Percentiles rank a stretch among this genome's conserved stretches.
Conservation (phyloP, 64 coral and sea anemone species). For the Montipora efflorescens region DNA sequence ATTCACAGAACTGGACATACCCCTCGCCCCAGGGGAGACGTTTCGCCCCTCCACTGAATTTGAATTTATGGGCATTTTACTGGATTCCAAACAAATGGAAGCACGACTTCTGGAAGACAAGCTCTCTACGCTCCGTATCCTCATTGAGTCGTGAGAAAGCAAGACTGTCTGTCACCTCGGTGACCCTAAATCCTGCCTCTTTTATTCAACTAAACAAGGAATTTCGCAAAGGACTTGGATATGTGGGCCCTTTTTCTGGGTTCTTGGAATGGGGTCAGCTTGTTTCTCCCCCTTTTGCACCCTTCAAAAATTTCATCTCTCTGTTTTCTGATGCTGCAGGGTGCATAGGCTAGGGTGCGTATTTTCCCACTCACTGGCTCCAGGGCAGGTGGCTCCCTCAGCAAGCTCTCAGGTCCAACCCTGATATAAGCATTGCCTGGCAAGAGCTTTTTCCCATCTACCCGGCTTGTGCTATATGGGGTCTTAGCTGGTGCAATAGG, state of each 20-base stretch:
- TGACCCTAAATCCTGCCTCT: not conserved
- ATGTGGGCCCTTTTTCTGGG: constrained; percentile 39
- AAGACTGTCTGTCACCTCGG: no score
- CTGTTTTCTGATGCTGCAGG: not conserved
- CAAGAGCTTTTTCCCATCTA: not conserved
- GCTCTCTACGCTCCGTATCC: no score
- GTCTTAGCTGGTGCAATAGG: not conserved
- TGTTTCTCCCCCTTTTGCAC: not conserved
- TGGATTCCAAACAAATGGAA: constrained; percentile 15
- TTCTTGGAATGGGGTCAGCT: not conserved
- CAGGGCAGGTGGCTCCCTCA: not conserved
- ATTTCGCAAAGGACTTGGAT: constrained; percentile 41
- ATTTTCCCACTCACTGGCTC: not conserved
- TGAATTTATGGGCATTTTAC: constrained; percentile 57
- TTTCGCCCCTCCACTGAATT: not conserved
- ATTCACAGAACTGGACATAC: constrained; percentile 5
- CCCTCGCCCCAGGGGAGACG: not conserved
- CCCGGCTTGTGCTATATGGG: not conserved
- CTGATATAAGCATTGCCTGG: constrained; percentile 25
- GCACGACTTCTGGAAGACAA: not conserved
- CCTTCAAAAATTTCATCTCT: not conserved
- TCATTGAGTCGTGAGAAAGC: no score
- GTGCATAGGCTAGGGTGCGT: not conserved
- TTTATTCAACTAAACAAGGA: not conserved
- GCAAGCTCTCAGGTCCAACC: not conserved